These are phyloP conservation scores for Dinoponera quadriceps DNA, from an alignment of 1,140 invertebrate genomes.

Conservation along the genomic window DNA sequence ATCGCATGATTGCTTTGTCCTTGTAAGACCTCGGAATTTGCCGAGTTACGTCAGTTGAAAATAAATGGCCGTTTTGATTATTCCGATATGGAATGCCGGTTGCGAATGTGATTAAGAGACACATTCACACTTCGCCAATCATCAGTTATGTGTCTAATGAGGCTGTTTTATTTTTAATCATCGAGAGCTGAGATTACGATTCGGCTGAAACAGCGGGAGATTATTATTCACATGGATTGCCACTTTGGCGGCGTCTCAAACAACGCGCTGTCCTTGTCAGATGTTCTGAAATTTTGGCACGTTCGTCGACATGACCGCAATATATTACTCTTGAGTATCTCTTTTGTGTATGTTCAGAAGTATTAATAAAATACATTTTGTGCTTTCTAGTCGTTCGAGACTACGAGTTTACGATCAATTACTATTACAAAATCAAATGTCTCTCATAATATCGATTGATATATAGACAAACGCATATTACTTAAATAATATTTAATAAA, in stretches of 20 bases:
- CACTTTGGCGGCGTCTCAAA: slow-evolving; percentile 8
- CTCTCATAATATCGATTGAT: too few relatives aligned
- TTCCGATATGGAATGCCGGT: background rate
- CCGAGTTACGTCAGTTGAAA: background rate
- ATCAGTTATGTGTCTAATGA: background rate
- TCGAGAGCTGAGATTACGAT: background rate
- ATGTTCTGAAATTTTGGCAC: slow-evolving; percentile 19
- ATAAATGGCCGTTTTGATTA: background rate
- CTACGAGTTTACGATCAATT: too few relatives aligned
- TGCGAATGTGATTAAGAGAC: background rate
- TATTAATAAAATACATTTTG: too few relatives aligned
- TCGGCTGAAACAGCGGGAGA: background rate
- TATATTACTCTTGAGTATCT: background rate
- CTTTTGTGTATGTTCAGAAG: background rate
- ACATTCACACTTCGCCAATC: background rate
- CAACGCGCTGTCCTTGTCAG: background rate
- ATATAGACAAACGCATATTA: too few relatives aligned
- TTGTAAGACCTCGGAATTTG: background rate
- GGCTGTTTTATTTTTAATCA: background rate
- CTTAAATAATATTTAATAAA: too few relatives aligned
- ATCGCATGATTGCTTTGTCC: background rate
- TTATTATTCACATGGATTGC: background rate
- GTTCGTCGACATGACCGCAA: background rate
- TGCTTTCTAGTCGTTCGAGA: too few relatives aligned
- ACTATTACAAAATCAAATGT: too few relatives aligned